Conservation (phyloP, 2,797 vertebrate species). For the Chromobotia macracanthus region DNA sequence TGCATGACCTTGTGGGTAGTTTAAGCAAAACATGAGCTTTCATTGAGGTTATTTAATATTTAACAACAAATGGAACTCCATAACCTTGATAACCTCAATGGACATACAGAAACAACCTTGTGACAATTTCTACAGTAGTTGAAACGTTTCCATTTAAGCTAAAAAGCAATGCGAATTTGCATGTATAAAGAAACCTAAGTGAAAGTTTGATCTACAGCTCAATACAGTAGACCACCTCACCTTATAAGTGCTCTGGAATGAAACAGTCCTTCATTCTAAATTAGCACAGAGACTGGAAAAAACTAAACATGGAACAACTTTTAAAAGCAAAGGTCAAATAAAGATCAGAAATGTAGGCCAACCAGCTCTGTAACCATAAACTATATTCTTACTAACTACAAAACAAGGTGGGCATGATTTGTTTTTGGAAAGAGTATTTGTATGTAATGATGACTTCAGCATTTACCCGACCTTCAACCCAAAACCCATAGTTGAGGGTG, state of each 20-base stretch:
- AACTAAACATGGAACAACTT: constrained; percentile 43
- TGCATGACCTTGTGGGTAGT: constrained; percentile 13
- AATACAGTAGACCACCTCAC: constrained; percentile 13
- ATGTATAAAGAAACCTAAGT: background rate
- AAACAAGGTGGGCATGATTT: constrained; percentile 34
- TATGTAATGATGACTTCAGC: background rate
- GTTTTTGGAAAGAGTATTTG: background rate
- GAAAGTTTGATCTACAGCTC: background rate
- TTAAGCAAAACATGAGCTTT: constrained; percentile 30
- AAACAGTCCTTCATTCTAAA: constrained; percentile 26
- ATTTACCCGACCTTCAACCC: background rate
- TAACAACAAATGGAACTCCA: constrained; percentile 34
- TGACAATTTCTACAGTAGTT: background rate
- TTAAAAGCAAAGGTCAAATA: constrained; percentile 48
- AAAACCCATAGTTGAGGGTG: background rate
- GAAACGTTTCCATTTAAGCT: background rate
- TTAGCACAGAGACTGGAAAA: constrained; percentile 24
- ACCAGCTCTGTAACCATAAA: constrained; percentile 25
- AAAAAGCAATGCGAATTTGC: background rate
- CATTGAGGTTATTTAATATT: constrained; percentile 36
- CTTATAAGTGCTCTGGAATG: constrained; percentile 25
- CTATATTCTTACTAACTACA: constrained; percentile 37
- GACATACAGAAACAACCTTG: constrained; percentile 2
- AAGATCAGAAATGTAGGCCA: constrained; percentile 31
- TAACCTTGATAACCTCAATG: background rate